A percentile compares a stretch with the other conserved stretches of the same genome.
These are phyloP conservation scores for Phyllopteryx taeniolatus DNA, from an alignment of 2,113 vertebrate genomes.

Conservation along the genomic window DNA sequence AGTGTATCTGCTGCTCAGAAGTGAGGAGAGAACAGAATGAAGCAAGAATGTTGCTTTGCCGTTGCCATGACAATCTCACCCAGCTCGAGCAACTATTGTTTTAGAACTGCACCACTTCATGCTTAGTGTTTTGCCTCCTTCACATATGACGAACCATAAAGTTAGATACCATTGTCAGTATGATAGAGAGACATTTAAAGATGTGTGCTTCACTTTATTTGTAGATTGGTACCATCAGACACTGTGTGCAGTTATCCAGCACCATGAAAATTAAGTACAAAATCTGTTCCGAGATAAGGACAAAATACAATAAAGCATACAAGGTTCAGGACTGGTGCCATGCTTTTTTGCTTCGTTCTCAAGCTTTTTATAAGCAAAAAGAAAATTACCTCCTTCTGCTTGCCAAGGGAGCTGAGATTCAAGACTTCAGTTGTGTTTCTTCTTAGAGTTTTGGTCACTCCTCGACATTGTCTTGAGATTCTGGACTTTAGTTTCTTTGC, in stretches of 20 bases:
- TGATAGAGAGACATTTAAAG: too few relatives aligned
- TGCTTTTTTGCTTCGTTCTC: too few relatives aligned
- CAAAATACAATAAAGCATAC: background rate
- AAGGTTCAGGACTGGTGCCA: background rate
- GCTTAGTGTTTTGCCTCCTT: background rate
- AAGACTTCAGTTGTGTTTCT: background rate
- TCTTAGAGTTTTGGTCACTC: background rate
- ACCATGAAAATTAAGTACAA: background rate
- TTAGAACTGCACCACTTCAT: background rate
- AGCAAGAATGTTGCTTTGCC: background rate
- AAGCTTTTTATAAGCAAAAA: background rate
- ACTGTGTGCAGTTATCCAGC: background rate
- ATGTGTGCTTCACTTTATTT: background rate
- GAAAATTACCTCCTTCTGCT: background rate
- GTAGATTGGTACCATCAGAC: background rate
- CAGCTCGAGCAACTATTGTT: background rate
- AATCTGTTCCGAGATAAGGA: background rate
- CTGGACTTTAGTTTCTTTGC: background rate
- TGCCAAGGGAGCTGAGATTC: background rate
- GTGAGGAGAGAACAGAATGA: too few relatives aligned
- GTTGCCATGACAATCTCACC: conserved; percentile 25
- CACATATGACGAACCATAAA: too few relatives aligned
- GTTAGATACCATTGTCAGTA: too few relatives aligned
- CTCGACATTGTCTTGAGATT: background rate
- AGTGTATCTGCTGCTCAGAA: background rate